These are phyloP conservation scores for Tenthredo notha DNA, from an alignment of 2,888 invertebrate species.

Conservation along the genomic window DNA sequence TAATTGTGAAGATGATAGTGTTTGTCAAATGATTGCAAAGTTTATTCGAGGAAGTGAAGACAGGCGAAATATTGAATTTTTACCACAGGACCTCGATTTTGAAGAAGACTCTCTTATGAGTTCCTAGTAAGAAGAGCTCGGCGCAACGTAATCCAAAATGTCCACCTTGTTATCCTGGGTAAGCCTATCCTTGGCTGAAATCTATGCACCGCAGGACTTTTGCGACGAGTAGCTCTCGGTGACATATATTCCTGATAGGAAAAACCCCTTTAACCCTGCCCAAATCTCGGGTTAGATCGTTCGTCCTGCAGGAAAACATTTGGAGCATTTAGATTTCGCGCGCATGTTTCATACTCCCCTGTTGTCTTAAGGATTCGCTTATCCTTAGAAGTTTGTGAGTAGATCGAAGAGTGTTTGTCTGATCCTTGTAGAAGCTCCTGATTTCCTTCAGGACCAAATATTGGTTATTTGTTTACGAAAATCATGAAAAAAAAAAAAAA, in stretches of 20 bases:
- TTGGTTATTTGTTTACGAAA: not conserved
- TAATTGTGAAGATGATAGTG: not conserved
- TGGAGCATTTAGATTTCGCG: conserved; percentile 41
- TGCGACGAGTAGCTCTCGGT: conserved; percentile 46
- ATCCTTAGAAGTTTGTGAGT: conserved; percentile 69
- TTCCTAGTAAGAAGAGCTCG: conserved; percentile 42
- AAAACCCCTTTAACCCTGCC: conserved; percentile 71
- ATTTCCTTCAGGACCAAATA: not conserved
- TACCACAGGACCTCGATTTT: not conserved
- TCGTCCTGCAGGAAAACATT: conserved; percentile 48
- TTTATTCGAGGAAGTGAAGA: not conserved
- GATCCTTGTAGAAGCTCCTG: not conserved
- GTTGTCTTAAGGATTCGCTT: conserved; percentile 75
- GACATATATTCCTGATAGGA: conserved; percentile 69
- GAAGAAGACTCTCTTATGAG: conserved; percentile 15
- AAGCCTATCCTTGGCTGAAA: not conserved
- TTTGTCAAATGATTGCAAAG: not conserved
- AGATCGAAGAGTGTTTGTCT: not conserved
- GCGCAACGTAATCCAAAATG: conserved; percentile 29
- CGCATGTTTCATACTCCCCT: conserved; percentile 71
- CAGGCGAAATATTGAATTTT: not conserved
- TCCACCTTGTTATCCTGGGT: conserved; percentile 32
- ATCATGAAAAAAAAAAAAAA: not conserved
- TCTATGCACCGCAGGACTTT: conserved; percentile 50
- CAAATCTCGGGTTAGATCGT: conserved; percentile 67